phyloP scores from a whole-genome alignment of 2,888 invertebrate species.

The Meiosimyza platycephala region DNA sequence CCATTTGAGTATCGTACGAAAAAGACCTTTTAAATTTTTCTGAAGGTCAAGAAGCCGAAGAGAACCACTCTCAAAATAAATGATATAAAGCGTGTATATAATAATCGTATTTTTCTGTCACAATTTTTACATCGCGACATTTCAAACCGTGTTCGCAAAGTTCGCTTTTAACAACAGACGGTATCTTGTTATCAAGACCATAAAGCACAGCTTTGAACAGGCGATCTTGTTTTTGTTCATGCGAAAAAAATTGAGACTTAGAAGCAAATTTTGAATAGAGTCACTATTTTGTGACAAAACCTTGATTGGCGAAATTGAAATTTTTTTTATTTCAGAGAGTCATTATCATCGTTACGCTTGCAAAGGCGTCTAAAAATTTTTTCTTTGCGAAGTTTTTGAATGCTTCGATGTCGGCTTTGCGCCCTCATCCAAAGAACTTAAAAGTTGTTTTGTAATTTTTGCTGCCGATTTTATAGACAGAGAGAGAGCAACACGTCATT shows the following conservation, averaged over 20 bases:
- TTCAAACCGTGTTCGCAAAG: conserved; percentile 37
- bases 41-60: conserved; percentile 31
- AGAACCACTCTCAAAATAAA: conserved; percentile 33
- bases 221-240: conserved; percentile 33
- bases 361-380: neutral
- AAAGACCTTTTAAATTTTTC: conserved; percentile 36
- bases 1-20: no score
- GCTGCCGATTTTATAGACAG: no score
- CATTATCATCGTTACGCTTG: neutral
- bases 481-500: no score
- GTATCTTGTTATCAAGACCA: conserved; percentile 34
- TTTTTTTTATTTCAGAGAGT: neutral
- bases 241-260: conserved; percentile 36
- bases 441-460: no score
- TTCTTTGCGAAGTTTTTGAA: neutral
- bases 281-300: conserved; percentile 15
- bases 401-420: neutral
- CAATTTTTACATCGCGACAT: conserved; percentile 38
- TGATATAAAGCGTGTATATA: conserved; percentile 36
- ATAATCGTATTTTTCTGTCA: conserved; percentile 31
- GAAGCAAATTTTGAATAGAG: neutral
- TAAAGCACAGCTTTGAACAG: conserved; percentile 38
- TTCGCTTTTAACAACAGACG: conserved; percentile 34
- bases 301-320: conserved; percentile 23
- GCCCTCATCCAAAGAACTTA: neutral